Evolutionary conservation across 2,888 invertebrate species (phyloP), one percentile per base, ranked within the genome.

Genomic region (Apamea sordens): DNA sequence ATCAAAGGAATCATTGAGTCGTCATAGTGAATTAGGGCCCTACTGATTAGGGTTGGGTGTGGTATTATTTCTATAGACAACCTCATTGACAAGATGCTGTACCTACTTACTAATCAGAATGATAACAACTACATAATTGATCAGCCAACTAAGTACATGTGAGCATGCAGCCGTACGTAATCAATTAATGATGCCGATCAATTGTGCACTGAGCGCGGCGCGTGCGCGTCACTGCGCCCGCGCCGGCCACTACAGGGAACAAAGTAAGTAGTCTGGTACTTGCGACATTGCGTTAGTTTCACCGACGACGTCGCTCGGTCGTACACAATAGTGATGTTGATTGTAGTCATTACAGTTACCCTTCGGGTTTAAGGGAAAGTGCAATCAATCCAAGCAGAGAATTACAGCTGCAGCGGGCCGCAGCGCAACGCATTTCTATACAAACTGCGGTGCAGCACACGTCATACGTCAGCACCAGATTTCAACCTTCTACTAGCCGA

Each of bases 241-340:
- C 41, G 44, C 50, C 53, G 18, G 36, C 13, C 24, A 8, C 2
- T 61, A 32, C 47, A 24, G 21, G 50, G 18, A 28, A 74, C 21
- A 13, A 32, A 53, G 73, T 24, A 28, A 18, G n/a, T 41, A 36
- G 44, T 36, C 32, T n/a, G 3, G 2, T 56, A 32, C 21, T 76
- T 59, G 24, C 76, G 47, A 36, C 76, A 78, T 76, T 24, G 21
- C 7, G n/a, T 18, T 59, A 10, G 24, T 50, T 77, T 41, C 76
- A 76, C 56, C 24, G 50, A 28, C 18, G 6, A 0, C 64, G 18
- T 50, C 73, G 28, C 1, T 8, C n/a, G 2, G n/a, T 11, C 28
- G 28, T 63, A 44, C 77, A 50, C 53, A 53, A 36, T 73, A 28
- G 15, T 63, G 41, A 41, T 24, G n/a, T 5, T 72, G 32, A 47